Base-by-base conservation (phyloP, 2,113 vertebrate genomes). In the Rhea americana region DNA sequence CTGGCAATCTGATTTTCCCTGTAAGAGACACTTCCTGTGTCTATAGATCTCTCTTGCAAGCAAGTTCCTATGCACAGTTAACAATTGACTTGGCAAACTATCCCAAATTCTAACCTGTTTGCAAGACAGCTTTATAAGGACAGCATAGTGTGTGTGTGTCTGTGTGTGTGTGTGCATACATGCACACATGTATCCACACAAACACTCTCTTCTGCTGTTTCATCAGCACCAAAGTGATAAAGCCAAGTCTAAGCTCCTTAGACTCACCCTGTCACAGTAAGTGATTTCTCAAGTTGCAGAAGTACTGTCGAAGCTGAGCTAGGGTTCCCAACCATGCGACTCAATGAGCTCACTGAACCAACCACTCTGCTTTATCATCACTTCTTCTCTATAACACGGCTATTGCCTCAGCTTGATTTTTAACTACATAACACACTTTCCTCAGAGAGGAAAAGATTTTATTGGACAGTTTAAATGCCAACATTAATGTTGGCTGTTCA, bases 401-500 rank as follows among this genome's bases (percentile, higher is more conserved):
- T 62, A 32, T 63, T 91, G 11, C 68, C 21, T 68, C 39, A 77
- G 39, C 53, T 62, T 74, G 48, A 61, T 45, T 85, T 85, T 78
- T 53, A 90, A 59, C 28, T 67, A 41, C 32, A 26, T 41, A n/a
- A 53, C 51, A 63, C 6, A 12, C 28, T 56, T 81, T 21, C 24
- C 65, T 78, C 32, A 66, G 82, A 73, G 41, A 62, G 20, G 9
- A 74, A 53, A 70, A 65, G 4, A 92, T 55, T 78, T 88, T 51
- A 80, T 7, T 47, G 48, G 30, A 71, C 4, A 39, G 32, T 87
- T 94, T 89, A 92, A 92, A 94, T 72, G 82, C 62, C 15, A 32
- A 67, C 43, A 26, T 66, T 75, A 76, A 70, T 58, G 47, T 2
- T 71, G 59, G 19, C 12, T 80, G 22, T 73, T 86, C 26, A 55